phyloP scores from a whole-genome alignment of 2,113 vertebrate species.

The Sturnus vulgaris region DNA sequence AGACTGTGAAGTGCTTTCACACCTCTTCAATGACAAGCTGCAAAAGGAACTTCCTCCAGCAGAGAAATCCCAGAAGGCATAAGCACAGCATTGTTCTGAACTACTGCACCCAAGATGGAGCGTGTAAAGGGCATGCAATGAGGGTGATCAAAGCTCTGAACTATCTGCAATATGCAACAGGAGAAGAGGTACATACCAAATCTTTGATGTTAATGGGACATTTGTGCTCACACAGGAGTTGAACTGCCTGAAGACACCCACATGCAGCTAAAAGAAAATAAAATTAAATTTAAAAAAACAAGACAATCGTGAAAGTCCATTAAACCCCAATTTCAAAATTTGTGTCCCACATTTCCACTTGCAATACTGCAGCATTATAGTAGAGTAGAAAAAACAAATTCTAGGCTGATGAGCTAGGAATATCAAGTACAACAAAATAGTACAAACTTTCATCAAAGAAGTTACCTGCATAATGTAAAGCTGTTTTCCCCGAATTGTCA shows the following conservation, averaged over 20 bases:
- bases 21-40: background rate
- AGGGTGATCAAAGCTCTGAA: background rate
- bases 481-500: constrained; percentile 85
- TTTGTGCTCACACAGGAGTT: constrained; percentile 87
- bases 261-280: constrained; percentile 72
- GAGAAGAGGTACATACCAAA: constrained; percentile 74
- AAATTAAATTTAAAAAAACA: background rate
- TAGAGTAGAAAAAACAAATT: background rate
- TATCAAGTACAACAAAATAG: background rate
- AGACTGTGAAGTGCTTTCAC: background rate
- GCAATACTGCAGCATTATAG: background rate
- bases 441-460: background rate
- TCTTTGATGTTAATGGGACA: constrained; percentile 87
- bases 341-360: background rate
- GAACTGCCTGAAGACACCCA: constrained; percentile 81
- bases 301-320: background rate
- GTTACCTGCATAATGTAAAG: constrained; percentile 92
- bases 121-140: background rate
- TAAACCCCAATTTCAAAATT: background rate
- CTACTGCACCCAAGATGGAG: background rate
- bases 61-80: background rate
- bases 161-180: background rate
- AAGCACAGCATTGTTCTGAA: background rate
- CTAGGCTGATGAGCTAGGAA: background rate
- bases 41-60: background rate